These are phyloP conservation scores for Heterocephalus glaber DNA, from an alignment of 2,113 vertebrate species.

Conservation along the genomic window DNA sequence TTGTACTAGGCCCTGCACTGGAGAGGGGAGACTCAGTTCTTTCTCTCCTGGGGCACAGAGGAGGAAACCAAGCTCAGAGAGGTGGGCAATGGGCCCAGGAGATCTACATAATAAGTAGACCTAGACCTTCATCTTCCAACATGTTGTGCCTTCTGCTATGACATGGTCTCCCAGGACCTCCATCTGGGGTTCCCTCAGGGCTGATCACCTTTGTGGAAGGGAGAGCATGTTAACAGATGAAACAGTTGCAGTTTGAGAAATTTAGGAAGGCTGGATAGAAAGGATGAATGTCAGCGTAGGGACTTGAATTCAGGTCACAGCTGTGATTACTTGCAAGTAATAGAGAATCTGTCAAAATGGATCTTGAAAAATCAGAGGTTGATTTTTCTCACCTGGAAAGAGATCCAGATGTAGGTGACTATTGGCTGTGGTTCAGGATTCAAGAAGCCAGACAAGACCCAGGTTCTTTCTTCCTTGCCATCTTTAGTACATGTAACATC, in stretches of 20 bases:
- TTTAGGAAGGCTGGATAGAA: neutral
- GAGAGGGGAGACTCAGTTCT: neutral
- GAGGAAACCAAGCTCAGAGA: neutral
- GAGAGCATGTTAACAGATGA: neutral
- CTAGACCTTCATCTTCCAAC: neutral
- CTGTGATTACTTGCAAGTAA: neutral
- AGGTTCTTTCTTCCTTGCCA: neutral
- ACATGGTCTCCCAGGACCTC: neutral
- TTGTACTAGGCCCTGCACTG: neutral
- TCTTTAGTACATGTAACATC: neutral
- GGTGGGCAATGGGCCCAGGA: too few species aligned
- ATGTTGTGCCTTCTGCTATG: too few species aligned
- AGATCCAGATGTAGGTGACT: neutral
- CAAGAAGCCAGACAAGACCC: neutral
- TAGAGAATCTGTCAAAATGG: neutral
- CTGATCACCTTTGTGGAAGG: neutral
- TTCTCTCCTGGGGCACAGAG: neutral
- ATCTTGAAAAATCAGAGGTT: neutral
- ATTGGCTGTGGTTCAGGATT: neutral
- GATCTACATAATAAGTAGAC: neutral
- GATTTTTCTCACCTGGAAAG: neutral
- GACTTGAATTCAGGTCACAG: neutral
- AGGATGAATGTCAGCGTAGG: neutral
- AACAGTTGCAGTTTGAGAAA: neutral
- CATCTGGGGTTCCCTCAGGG: neutral